Evolutionary conservation across 2,888 invertebrate genomes (phyloP), one percentile per base, ranked within the genome.

Genomic region (Xylota segnis): DNA sequence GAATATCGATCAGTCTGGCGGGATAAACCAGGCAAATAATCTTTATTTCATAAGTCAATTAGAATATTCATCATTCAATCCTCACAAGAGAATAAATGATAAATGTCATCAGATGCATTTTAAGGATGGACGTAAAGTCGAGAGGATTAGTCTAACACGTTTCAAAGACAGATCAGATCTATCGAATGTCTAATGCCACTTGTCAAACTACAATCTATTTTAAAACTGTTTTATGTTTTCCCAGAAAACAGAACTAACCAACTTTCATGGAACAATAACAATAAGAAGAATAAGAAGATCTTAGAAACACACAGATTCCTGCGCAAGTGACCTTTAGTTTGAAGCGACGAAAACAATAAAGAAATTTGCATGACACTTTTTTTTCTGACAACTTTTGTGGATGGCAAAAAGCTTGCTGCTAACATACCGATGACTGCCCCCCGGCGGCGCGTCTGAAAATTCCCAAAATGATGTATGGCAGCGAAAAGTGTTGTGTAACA

Each of bases 121-220:
- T 43, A 18, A 37, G 23, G 56, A n/a, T 16, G 27, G 29, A 14
- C 14, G 14, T 5, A 6, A 12, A 43, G n/a, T 43, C n/a, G 14
- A 43, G n/a, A 43, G 14, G 43, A 43, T 43, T 43, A 43, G 43
- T 43, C 14, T 43, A 4, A 43, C 43, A 43, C 43, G 43, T 43
- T 43, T 43, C 14, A 43, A n/a, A 43, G 43, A 43, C 23, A 23
- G 23, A 50, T 10, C 47, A 47, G 9, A 23, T n/a, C 2, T 18
- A 61, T 45, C 3, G 0, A n/a, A 27, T 2, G 0, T 5, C 2
- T 23, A 61, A 45, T 61, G 43, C 7, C 43, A 61, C 43, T 29
- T n/a, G 61, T 61, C 61, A 61, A 61, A 61, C 61, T 5, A 50
- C 50, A 50, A 50, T 50, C 50, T 50, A 50, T 50, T 10, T 40